Evolutionary conservation across 2,888 invertebrate genomes (phyloP), one percentile per base, ranked within the genome.

Genomic region (Spodoptera picta): DNA sequence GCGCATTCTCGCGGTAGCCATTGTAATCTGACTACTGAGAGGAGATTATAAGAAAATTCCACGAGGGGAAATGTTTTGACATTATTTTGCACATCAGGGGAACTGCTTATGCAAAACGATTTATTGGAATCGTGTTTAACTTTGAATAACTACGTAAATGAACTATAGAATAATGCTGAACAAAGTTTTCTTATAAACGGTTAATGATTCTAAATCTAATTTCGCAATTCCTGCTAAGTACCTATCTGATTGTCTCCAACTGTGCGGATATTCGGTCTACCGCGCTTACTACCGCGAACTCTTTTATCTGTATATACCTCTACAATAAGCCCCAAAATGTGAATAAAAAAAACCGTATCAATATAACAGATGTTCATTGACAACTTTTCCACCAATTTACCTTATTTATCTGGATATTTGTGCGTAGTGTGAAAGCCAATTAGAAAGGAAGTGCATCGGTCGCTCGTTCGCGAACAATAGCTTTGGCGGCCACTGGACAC

Each of bases 401-500:
- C 66, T 65, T 63, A 77, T 82, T 77, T 73, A 75, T 77, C 76
- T 53, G 65, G 74, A 70, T 79, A 82, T 83, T 81, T 83, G 85
- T 85, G 78, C 73, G 73, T 83, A 80, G 85, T 87, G 87, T 85
- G 72, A 91, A 92, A 90, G 88, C 89, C 90, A 91, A 93, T 93
- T 92, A 92, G 87, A 87, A 87, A 84, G 85, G 87, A 83, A 83
- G 80, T 82, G 76, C 86, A 89, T 86, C 84, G 84, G 82, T 83
- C 85, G 83, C 83, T 81, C 81, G 81, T 74, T 64, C 75, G 73
- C 80, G 82, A 81, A 91, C 92, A 93, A 93, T 89, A 87, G 80
- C 55, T 65, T 69, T 73, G 85, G 80, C 79, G 85, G 81, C 79
- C 66, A 54, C 81, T 85, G 88, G 89, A 86, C 91, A 90, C 91